A percentile compares a stretch with the other conserved stretches of the same genome.
phyloP scores from a whole-genome alignment of 2,113 vertebrate species.

The Lanius ludovicianus region DNA sequence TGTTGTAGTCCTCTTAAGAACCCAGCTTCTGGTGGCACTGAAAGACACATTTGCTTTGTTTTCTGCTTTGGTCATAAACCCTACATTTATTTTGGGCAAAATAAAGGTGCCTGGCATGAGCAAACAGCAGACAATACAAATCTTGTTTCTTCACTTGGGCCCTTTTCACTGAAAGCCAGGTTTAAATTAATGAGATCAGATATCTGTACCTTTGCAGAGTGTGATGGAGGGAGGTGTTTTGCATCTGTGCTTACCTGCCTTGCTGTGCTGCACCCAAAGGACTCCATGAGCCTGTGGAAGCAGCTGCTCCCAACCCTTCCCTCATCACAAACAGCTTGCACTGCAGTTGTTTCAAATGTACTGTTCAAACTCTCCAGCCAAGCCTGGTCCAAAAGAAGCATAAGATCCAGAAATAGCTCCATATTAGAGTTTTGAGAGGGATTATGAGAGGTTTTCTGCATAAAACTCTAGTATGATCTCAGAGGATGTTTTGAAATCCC shows the following conservation, averaged over 20 bases:
- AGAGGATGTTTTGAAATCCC: constrained; percentile 33
- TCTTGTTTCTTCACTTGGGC: not conserved
- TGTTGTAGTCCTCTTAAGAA: not conserved
- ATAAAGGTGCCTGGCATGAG: not conserved
- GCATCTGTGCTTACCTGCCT: not conserved
- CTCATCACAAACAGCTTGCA: not conserved
- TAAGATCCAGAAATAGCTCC: constrained; percentile 1
- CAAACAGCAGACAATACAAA: not conserved
- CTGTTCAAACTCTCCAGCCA: not conserved
- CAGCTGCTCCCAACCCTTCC: not conserved
- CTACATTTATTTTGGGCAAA: not conserved
- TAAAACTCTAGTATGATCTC: constrained; percentile 15
- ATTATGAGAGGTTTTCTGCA: not conserved
- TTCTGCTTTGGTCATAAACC: not conserved
- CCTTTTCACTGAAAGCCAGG: not conserved
- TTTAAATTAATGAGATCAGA: not conserved
- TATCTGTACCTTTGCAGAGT: not conserved
- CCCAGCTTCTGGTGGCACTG: not conserved
- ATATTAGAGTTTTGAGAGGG: not conserved
- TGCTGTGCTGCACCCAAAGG: not conserved
- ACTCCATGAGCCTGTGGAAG: not conserved
- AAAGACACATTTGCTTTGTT: accelerated
- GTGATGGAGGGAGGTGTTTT: not conserved
- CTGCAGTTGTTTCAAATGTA: not conserved
- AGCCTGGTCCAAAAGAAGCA: not conserved